These are phyloP conservation scores for Orthonevra nobilis DNA, from an alignment of 2,888 invertebrate species.

Conservation along the genomic window DNA sequence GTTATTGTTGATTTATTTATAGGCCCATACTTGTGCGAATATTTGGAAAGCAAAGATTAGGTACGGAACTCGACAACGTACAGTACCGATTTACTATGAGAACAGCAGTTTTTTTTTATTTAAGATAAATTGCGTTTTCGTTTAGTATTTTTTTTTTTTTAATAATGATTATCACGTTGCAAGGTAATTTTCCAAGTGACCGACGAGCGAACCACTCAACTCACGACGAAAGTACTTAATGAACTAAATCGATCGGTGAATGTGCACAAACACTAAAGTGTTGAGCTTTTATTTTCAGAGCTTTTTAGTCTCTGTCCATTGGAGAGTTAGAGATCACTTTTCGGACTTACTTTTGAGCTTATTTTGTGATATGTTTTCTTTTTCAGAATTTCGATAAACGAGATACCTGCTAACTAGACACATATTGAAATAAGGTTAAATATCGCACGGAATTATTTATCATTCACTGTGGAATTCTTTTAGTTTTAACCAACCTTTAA, in stretches of 20 bases:
- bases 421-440: too few species aligned
- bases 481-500: too few species aligned
- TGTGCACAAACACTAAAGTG: conserved; percentile 29
- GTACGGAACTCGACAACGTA: not conserved
- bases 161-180: conserved; percentile 60
- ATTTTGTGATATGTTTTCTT: too few species aligned
- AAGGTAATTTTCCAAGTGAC: conserved; percentile 26
- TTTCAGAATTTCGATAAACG: too few species aligned
- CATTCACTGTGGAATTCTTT: too few species aligned
- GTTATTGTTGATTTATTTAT: conserved; percentile 26
- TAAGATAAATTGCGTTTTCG: too few species aligned
- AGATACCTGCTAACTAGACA: too few species aligned
- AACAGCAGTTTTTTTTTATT: conserved; percentile 26
- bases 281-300: conserved; percentile 22
- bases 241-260: conserved; percentile 43
- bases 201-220: conserved; percentile 26
- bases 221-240: conserved; percentile 63
- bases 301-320: too few species aligned
- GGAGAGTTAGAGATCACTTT: conserved; percentile 43
- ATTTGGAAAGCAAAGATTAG: conserved; percentile 17
- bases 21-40: conserved; percentile 18
- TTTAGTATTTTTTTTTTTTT: not conserved
- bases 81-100: too few species aligned
- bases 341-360: not conserved
- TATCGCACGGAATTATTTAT: too few species aligned